Evolutionary conservation across 2,113 vertebrate species (phyloP).

Genomic region (Leptosomus discolor): DNA sequence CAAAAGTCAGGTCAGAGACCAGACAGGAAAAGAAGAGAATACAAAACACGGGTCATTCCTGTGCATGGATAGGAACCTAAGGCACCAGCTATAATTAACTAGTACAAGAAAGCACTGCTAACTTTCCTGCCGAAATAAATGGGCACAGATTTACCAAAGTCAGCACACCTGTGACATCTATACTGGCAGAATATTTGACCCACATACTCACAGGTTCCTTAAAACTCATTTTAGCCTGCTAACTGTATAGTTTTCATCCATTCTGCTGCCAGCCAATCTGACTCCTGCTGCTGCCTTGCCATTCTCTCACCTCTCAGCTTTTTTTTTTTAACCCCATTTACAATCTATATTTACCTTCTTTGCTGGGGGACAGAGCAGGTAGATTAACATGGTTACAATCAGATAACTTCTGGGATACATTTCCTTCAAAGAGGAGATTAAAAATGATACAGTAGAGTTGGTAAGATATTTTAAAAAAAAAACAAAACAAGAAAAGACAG

Average conservation of each 20-base stretch:
- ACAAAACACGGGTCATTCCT: background rate
- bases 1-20: background rate
- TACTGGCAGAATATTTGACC: background rate
- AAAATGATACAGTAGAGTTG: background rate
- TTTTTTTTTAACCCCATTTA: background rate
- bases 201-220: background rate
- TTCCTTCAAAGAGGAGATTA: background rate
- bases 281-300: background rate
- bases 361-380: background rate
- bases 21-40: background rate
- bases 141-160: background rate
- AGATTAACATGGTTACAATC: background rate
- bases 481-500: conserved; percentile 6
- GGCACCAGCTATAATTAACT: background rate
- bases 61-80: background rate
- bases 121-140: background rate
- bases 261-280: background rate
- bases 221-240: background rate
- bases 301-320: background rate
- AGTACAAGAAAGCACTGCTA: background rate
- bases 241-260: background rate
- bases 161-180: background rate
- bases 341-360: background rate
- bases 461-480: conserved; percentile 28
- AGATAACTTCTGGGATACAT: background rate